Conservation (phyloP, 2,113 vertebrate species). For the Chaetorhynchus papuensis region DNA sequence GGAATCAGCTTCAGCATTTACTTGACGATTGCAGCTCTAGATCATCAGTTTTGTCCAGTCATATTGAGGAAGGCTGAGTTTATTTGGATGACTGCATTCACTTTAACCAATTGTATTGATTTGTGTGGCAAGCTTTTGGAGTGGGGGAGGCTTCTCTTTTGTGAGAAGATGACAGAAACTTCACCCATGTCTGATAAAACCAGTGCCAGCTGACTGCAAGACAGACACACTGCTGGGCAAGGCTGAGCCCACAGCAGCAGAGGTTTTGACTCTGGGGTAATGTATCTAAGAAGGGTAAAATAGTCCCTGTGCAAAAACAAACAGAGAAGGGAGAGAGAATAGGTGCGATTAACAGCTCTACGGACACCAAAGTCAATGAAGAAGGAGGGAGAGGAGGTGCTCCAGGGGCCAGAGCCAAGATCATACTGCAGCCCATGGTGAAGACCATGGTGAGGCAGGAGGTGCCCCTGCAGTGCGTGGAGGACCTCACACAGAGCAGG, state of each 20-base stretch:
- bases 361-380: background rate
- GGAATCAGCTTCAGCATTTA: background rate
- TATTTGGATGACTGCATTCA: background rate
- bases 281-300: background rate
- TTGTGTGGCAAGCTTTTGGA: background rate
- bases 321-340: background rate
- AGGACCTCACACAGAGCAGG: background rate
- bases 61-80: background rate
- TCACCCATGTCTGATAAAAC: background rate
- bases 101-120: background rate
- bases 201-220: background rate
- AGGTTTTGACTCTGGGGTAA: background rate
- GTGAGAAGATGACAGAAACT: background rate
- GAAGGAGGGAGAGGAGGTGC: background rate
- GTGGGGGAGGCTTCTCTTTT: background rate
- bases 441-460: background rate
- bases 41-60: background rate
- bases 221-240: background rate
- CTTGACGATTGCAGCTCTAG: background rate
- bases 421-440: rapidly evolving
- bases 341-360: background rate
- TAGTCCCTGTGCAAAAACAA: background rate
- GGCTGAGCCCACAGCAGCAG: background rate
- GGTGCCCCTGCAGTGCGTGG: background rate
- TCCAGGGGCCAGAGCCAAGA: background rate